Evolutionary conservation across 2,888 invertebrate species (phyloP).

Genomic region (Phrixothrix hirtus): DNA sequence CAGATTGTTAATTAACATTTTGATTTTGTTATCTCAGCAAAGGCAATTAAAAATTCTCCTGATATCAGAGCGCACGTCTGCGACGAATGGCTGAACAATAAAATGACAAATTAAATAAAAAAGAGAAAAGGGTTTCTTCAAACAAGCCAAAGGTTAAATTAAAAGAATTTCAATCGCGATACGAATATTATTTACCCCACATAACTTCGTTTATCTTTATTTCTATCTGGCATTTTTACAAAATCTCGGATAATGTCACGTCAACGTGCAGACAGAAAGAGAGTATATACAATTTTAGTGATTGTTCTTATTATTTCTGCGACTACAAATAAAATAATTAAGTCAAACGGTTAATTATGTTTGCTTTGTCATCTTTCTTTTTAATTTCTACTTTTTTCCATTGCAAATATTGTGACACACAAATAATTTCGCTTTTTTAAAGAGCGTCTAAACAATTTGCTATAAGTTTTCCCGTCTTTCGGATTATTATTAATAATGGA

Average conservation of each 20-base stretch:
- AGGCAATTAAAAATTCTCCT: conserved; percentile 56
- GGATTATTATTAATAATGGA: conserved; percentile 13
- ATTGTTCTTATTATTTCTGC: conserved; percentile 42
- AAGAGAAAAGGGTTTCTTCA: conserved; percentile 50
- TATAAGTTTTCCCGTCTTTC: too few relatives aligned
- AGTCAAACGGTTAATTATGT: conserved; percentile 49
- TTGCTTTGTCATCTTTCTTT: conserved; percentile 34
- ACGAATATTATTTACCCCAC: conserved; percentile 37
- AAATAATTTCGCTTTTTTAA: conserved; percentile 14
- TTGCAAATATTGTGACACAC: conserved; percentile 25
- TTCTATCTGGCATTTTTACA: conserved; percentile 15
- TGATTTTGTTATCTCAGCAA: conserved; percentile 57
- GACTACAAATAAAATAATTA: conserved; percentile 48
- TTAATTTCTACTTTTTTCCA: conserved; percentile 27
- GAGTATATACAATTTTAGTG: conserved; percentile 29
- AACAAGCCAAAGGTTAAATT: conserved; percentile 53
- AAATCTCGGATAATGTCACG: conserved; percentile 6
- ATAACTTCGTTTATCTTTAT: conserved; percentile 31
- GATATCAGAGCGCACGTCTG: conserved; percentile 51
- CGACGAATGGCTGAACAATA: conserved; percentile 50
- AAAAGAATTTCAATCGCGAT: conserved; percentile 53
- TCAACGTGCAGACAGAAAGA: conserved; percentile 10
- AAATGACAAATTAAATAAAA: conserved; percentile 56
- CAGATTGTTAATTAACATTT: conserved; percentile 57
- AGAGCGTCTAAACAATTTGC: conserved; percentile 4